Percentiles rank a stretch among this genome's conserved stretches.
Conservation (phyloP, 2,797 vertebrate species). For the Acipenser ruthenus region DNA sequence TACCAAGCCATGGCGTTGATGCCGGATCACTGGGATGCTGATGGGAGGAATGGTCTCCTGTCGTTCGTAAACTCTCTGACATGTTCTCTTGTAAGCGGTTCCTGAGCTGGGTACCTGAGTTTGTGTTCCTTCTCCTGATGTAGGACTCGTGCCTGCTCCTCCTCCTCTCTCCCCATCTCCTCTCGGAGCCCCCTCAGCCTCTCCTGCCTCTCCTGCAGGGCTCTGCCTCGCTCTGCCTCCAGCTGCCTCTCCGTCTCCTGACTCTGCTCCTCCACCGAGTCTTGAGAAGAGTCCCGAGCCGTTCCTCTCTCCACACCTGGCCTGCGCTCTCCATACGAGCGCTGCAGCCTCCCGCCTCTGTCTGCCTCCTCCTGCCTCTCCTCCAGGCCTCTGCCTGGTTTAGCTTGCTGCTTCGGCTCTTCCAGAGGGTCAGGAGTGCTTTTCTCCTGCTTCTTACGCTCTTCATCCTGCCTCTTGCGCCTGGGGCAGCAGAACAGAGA, state of each 20-base stretch:
- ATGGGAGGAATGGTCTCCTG: neutral
- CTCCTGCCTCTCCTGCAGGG: slow-evolving; percentile 27
- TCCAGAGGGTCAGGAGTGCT: too few relatives aligned
- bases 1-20: too few relatives aligned
- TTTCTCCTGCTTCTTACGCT: slow-evolving; percentile 6
- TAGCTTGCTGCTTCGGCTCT: too few relatives aligned
- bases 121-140: slow-evolving; percentile 23
- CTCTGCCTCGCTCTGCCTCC: slow-evolving; percentile 17
- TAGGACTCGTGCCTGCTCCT: slow-evolving; percentile 32
- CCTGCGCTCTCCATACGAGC: slow-evolving; percentile 10
- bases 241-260: slow-evolving; percentile 23
- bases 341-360: slow-evolving; percentile 14
- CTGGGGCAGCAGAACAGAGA: too few relatives aligned
- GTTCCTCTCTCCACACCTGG: slow-evolving; percentile 17
- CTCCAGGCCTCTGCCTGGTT: slow-evolving; percentile 11
- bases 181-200: slow-evolving; percentile 29
- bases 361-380: slow-evolving; percentile 20
- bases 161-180: slow-evolving; percentile 34
- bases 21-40: too few relatives aligned
- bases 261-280: slow-evolving; percentile 17
- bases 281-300: slow-evolving; percentile 12
- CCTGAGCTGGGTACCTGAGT: slow-evolving; percentile 1
- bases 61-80: too few relatives aligned
- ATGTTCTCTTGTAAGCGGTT: too few relatives aligned
- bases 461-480: fast-evolving